These are phyloP conservation scores for Falco columbarius DNA, from an alignment of 2,797 vertebrate species.

Conservation along the genomic window DNA sequence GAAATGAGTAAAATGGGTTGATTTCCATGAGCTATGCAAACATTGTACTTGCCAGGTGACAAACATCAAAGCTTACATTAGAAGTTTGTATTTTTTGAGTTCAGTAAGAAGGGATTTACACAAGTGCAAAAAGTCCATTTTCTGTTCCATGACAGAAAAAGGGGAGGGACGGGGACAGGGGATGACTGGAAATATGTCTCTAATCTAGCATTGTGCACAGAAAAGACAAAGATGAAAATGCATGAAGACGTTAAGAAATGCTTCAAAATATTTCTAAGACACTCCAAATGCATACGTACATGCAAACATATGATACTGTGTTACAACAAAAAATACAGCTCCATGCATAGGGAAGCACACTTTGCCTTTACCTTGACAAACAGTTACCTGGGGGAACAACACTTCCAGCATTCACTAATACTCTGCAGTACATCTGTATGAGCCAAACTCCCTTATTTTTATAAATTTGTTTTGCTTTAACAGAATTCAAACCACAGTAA, in stretches of 20 bases:
- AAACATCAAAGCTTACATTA: neutral
- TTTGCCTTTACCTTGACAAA: neutral
- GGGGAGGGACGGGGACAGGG: neutral
- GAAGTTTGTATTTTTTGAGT: neutral
- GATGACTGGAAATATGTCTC: neutral
- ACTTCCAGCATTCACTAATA: neutral
- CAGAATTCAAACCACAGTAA: neutral
- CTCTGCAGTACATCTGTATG: neutral
- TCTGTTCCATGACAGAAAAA: neutral
- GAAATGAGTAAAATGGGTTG: neutral
- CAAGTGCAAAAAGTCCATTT: neutral
- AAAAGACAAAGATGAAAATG: neutral
- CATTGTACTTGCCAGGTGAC: neutral
- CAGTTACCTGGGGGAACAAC: neutral
- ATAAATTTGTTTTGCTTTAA: neutral
- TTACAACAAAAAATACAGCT: neutral
- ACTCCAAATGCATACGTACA: neutral
- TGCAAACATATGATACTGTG: fast-evolving
- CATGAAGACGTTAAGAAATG: neutral
- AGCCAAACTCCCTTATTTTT: neutral
- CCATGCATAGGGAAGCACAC: neutral
- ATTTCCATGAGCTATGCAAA: neutral
- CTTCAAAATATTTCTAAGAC: neutral
- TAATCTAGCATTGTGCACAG: neutral
- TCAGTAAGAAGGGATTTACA: neutral